Evolutionary conservation across 2,888 invertebrate genomes (phyloP).

Genomic region (Dysmachus trigonus): DNA sequence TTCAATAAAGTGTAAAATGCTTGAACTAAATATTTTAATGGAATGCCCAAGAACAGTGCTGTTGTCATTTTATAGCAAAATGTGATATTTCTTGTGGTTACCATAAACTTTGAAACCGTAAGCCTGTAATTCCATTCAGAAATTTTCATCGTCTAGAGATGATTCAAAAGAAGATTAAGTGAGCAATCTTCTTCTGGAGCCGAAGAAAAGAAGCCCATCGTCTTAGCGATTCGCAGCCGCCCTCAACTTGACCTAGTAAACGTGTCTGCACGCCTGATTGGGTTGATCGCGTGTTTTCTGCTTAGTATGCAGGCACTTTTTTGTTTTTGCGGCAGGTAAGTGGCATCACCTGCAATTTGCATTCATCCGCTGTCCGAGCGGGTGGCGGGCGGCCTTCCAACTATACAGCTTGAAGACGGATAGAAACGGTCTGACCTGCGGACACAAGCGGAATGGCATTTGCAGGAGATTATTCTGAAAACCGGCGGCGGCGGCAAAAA

Average conservation of each 20-base stretch:
- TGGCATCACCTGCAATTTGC: neutral
- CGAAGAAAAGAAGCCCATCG: neutral
- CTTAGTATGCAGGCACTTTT: conserved; percentile 2
- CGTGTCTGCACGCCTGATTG: conserved; percentile 15
- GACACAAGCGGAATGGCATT: neutral
- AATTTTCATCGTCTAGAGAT: neutral
- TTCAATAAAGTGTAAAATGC: neutral
- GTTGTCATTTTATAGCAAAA: neutral
- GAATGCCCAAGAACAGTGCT: neutral
- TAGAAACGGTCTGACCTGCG: neutral
- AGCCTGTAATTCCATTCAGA: neutral
- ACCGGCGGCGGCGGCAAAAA: neutral
- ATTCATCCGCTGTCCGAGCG: neutral
- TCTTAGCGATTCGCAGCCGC: neutral
- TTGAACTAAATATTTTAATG: neutral
- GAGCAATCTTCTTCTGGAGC: neutral
- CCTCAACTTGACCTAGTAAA: conserved; percentile 38
- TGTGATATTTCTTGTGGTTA: neutral
- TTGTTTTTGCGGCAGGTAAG: conserved; percentile 11
- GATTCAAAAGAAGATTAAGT: neutral
- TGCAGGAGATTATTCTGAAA: neutral
- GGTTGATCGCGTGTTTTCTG: neutral
- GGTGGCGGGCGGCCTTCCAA: neutral
- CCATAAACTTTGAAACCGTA: neutral
- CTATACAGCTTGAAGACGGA: neutral